Percentiles rank a stretch among this genome's conserved stretches.
Conservation (phyloP, 1,140 invertebrate species). For the Trachymyrmex cornetzi region DNA sequence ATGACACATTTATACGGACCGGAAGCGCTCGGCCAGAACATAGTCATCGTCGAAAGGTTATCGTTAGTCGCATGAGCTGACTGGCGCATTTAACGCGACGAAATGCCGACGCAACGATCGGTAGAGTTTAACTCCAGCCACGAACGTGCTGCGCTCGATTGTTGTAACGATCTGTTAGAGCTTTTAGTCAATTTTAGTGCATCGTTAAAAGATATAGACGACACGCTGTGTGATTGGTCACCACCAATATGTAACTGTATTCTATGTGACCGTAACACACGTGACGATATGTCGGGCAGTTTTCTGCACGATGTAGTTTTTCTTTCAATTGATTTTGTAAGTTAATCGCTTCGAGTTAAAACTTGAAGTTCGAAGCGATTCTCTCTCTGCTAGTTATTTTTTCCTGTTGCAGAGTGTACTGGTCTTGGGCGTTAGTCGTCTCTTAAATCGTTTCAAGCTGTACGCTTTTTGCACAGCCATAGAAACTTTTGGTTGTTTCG, state of each 20-base stretch:
- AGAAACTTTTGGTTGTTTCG: conserved; percentile 43
- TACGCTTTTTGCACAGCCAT: not conserved
- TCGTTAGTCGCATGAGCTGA: conserved; percentile 35
- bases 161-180: conserved; percentile 50
- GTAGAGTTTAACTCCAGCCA: conserved; percentile 8
- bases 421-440: not conserved
- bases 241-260: not conserved
- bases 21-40: conserved; percentile 43
- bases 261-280: not conserved
- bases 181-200: conserved; percentile 33
- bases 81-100: conserved; percentile 19
- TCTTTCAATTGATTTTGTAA: conserved; percentile 22
- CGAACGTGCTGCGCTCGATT: conserved; percentile 15
- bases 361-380: not conserved
- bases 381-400: not conserved
- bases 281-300: not conserved
- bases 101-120: conserved; percentile 42
- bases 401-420: not conserved
- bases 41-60: conserved; percentile 43
- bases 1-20: conserved; percentile 2
- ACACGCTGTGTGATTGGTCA: not conserved
- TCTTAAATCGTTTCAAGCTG: conserved; percentile 12
- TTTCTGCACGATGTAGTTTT: conserved; percentile 10
- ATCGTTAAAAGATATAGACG: conserved; percentile 55
- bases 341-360: conserved; percentile 21